Evolutionary conservation across 1,140 invertebrate species (phyloP).

Genomic region (Microplitis demolitor): DNA sequence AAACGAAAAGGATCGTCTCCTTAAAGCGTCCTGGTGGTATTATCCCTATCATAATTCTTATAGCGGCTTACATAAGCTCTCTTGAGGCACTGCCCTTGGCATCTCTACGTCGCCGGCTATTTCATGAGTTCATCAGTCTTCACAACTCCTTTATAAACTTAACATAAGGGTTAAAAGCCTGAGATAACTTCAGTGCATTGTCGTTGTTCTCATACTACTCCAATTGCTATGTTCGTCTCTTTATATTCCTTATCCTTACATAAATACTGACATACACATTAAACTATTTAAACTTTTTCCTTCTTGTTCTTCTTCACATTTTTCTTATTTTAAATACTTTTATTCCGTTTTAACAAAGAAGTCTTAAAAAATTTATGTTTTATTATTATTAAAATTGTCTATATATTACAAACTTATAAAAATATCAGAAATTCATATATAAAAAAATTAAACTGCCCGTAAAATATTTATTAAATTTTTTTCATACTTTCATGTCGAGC

Average conservation of each 20-base stretch:
- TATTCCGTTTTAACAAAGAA: background rate
- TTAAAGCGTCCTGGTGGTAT: constrained; percentile 34
- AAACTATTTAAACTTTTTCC: background rate
- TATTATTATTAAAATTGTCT: too few species aligned
- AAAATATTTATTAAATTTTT: too few species aligned
- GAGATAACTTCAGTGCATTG: constrained; percentile 18
- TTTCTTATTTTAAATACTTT: background rate
- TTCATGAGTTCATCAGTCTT: constrained; percentile 10
- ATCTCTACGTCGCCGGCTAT: background rate
- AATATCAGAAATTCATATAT: too few species aligned
- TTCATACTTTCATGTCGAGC: too few species aligned
- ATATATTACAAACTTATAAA: too few species aligned
- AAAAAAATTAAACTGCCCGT: too few species aligned
- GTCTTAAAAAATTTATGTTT: background rate
- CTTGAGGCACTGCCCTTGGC: constrained; percentile 7
- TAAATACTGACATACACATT: too few species aligned
- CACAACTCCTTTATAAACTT: constrained; percentile 16
- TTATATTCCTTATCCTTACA: background rate
- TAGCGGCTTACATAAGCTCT: constrained; percentile 47
- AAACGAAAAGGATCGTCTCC: constrained; percentile 7
- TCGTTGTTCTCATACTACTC: background rate
- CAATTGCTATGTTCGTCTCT: constrained; percentile 1
- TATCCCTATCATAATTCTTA: constrained; percentile 54
- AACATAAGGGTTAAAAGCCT: constrained; percentile 27
- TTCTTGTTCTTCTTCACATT: too few species aligned